These are phyloP conservation scores for Drosophila pachea DNA, from an alignment of 1,140 invertebrate genomes.

Conservation along the genomic window DNA sequence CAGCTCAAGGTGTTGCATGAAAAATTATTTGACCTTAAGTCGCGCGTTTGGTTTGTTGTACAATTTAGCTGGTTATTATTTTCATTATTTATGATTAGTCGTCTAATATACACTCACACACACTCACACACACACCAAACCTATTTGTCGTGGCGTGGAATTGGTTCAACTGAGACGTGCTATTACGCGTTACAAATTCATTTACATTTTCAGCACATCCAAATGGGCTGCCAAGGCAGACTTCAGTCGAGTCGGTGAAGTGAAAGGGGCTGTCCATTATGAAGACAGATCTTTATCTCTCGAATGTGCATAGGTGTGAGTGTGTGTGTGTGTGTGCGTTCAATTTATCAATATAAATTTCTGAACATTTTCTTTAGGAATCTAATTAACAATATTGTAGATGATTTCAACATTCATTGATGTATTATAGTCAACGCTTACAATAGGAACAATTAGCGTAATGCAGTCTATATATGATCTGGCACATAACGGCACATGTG, in stretches of 20 bases:
- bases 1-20: constrained; percentile 67
- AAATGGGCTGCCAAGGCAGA: constrained; percentile 23
- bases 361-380: not conserved
- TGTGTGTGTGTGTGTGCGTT: constrained; percentile 14
- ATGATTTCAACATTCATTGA: too few species aligned
- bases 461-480: too few species aligned
- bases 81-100: constrained; percentile 57
- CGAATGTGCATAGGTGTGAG: not conserved
- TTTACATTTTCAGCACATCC: constrained; percentile 27
- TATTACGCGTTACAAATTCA: constrained; percentile 33
- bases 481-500: too few species aligned
- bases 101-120: constrained; percentile 29
- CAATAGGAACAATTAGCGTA: too few species aligned
- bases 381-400: too few species aligned
- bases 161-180: constrained; percentile 22
- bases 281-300: not conserved
- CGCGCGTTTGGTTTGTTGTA: constrained; percentile 40
- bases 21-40: constrained; percentile 65
- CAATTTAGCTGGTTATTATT: constrained; percentile 57
- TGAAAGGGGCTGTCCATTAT: constrained; percentile 21
- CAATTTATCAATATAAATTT: too few species aligned
- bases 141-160: constrained; percentile 19
- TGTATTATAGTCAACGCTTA: too few species aligned
- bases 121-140: not conserved
- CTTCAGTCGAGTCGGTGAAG: constrained; percentile 6